Evolutionary conservation across 1,140 invertebrate species (phyloP).

Genomic region (Eubasilissa regina): DNA sequence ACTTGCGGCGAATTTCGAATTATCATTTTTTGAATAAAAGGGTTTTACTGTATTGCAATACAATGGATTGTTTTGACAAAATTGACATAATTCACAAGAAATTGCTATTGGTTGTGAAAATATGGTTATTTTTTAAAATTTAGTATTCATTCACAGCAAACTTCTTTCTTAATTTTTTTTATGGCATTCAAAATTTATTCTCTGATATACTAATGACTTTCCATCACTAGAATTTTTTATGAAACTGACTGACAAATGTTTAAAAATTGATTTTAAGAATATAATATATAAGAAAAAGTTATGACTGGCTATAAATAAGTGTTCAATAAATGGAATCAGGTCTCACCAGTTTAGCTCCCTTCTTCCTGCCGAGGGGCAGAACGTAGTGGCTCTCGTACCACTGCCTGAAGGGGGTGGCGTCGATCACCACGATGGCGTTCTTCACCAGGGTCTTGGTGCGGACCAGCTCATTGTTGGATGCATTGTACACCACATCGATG

Average conservation of each 20-base stretch:
- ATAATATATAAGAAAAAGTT: not conserved
- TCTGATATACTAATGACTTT: not conserved
- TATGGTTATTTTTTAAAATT: no score
- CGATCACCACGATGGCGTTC: constrained; percentile 97
- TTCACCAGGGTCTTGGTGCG: constrained; percentile 99
- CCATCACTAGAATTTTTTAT: no score
- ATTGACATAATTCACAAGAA: no score
- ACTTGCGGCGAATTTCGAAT: no score
- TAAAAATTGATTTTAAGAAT: no score
- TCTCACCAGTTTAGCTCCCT: constrained; percentile 93
- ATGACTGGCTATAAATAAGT: not conserved
- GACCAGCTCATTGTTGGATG: constrained; percentile 98
- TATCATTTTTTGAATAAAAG: no score
- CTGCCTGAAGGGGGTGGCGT: constrained; percentile 98
- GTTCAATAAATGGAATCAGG: not conserved
- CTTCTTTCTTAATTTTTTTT: no score
- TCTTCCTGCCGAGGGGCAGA: constrained; percentile 94
- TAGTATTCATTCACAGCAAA: no score
- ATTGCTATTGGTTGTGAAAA: no score
- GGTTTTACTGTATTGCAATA: no score
- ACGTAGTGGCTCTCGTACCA: constrained; percentile 99
- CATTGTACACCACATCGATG: constrained; percentile 99
- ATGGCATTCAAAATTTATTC: not conserved
- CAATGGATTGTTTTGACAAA: no score
- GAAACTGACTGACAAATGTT: no score